Percentiles rank a stretch among this genome's conserved stretches.
phyloP scores from a whole-genome alignment of 2,113 vertebrate genomes.

The Haemorhous mexicanus region DNA sequence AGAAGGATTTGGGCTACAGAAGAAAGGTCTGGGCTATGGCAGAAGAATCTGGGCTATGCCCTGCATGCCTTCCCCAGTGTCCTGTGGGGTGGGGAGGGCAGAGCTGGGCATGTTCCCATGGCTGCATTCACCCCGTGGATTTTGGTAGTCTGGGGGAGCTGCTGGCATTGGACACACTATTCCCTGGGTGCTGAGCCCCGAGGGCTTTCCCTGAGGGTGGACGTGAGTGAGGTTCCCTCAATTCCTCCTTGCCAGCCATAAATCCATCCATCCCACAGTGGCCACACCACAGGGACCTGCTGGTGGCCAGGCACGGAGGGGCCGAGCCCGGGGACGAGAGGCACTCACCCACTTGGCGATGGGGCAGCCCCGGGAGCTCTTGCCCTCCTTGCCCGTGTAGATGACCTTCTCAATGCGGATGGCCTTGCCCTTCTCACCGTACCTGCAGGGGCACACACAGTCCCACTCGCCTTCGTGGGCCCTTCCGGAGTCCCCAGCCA shows the following conservation, averaged over 20 bases:
- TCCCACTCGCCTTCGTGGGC: fast-evolving
- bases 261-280: fast-evolving
- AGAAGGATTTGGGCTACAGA: too few species aligned
- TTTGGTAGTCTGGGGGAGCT: not conserved
- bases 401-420: conserved; percentile 95
- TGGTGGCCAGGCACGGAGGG: not conserved
- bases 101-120: not conserved
- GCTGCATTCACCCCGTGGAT: fast-evolving
- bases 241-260: not conserved
- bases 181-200: fast-evolving
- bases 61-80: not conserved
- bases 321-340: fast-evolving
- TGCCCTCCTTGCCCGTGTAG: conserved; percentile 94
- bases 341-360: conserved; percentile 98
- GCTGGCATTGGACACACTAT: fast-evolving
- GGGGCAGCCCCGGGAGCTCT: conserved; percentile 96
- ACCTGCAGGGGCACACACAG: conserved; percentile 71
- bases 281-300: fast-evolving
- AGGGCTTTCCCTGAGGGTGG: fast-evolving
- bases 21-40: too few species aligned
- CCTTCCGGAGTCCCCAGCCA: not conserved
- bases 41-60: too few species aligned
- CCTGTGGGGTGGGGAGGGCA: fast-evolving
- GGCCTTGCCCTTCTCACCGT: conserved; percentile 92
- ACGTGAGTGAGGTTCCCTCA: not conserved